Conservation (phyloP, 2,797 vertebrate species). For the Sebastes taczanowskii region DNA sequence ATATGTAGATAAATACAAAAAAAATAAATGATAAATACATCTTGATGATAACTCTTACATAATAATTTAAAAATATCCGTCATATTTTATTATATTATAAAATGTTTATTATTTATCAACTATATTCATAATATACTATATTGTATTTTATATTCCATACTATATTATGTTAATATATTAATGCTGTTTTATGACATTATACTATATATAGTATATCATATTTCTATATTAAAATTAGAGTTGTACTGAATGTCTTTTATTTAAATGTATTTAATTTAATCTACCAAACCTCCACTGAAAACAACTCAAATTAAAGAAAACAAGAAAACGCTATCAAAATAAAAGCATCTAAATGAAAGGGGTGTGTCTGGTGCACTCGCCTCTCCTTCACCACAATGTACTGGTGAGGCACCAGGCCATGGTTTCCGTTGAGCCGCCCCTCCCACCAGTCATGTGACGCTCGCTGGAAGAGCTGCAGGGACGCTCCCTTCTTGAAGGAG, state of each 20-base stretch:
- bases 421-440: slow-evolving; percentile 93
- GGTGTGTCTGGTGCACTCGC: slow-evolving; percentile 81
- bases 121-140: neutral
- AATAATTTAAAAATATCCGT: no score
- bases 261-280: neutral
- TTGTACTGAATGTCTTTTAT: fast-evolving
- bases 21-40: neutral
- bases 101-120: neutral
- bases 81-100: neutral
- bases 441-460: slow-evolving; percentile 99
- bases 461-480: slow-evolving; percentile 93
- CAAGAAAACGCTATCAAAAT: no score
- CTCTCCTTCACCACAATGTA: slow-evolving; percentile 97
- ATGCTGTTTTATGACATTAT: no score
- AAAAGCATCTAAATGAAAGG: neutral
- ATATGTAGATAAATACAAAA: neutral
- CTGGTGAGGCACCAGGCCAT: slow-evolving; percentile 96
- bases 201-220: no score
- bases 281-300: neutral
- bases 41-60: no score
- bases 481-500: slow-evolving; percentile 97
- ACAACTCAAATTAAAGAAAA: neutral
- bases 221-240: no score
- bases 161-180: neutral
- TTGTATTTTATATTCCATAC: neutral